Evolutionary conservation across 2,888 invertebrate species (phyloP).

Genomic region (Drosophila nr. perissopoda): DNA sequence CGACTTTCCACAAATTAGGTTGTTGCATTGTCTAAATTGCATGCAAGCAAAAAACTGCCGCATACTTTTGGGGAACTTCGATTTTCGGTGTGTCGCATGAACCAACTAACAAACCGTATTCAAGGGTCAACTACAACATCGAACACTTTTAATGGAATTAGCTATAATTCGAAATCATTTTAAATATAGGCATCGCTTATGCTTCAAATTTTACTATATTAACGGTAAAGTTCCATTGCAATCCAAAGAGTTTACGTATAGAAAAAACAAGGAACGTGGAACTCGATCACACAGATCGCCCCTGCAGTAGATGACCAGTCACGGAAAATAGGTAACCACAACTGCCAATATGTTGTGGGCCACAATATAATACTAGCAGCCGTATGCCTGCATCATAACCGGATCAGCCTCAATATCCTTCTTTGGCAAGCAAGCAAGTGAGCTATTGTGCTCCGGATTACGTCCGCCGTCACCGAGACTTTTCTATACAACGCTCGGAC

Average conservation of each 20-base stretch:
- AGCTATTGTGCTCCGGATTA: background rate
- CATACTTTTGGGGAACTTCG: background rate
- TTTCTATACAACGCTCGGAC: constrained; percentile 3
- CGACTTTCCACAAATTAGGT: background rate
- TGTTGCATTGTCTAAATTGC: background rate
- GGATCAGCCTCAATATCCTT: background rate
- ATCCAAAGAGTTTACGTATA: background rate
- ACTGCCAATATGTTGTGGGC: background rate
- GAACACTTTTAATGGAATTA: background rate
- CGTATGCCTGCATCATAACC: background rate
- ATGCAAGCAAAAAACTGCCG: background rate
- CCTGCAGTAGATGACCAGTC: background rate
- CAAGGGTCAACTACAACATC: background rate
- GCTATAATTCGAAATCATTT: background rate
- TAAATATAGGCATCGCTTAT: background rate
- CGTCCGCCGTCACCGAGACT: background rate
- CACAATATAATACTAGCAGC: background rate
- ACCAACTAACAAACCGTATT: background rate
- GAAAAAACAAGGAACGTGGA: background rate
- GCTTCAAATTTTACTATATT: background rate
- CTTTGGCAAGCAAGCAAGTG: background rate
- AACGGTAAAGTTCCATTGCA: background rate
- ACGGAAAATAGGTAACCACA: background rate
- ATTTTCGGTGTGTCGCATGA: background rate
- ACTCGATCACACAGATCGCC: no score